Evolutionary conservation across 2,797 vertebrate genomes (phyloP).

Genomic region (Artibeus lituratus): DNA sequence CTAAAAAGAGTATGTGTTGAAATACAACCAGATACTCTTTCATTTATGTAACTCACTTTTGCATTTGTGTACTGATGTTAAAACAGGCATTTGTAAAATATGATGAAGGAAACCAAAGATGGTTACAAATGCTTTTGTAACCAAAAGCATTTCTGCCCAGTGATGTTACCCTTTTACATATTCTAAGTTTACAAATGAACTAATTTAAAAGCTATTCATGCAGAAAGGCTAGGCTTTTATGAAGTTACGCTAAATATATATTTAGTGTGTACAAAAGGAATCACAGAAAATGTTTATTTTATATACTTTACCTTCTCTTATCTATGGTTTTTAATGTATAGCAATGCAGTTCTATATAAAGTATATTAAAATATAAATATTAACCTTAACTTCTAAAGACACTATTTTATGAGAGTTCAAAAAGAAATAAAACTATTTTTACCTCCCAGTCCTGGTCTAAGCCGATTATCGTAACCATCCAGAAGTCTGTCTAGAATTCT

Average conservation of each 20-base stretch:
- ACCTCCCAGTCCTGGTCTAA: slow-evolving; percentile 98
- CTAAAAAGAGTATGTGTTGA: not conserved
- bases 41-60: not conserved
- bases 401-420: slow-evolving; percentile 40
- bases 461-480: slow-evolving; percentile 98
- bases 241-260: not conserved
- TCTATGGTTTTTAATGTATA: not conserved
- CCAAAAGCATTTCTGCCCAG: not conserved
- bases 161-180: not conserved
- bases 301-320: not conserved
- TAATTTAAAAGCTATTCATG: not conserved
- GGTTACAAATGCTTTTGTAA: no score
- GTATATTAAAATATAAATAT: not conserved
- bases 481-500: slow-evolving; percentile 98
- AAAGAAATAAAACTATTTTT: slow-evolving; percentile 76
- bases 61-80: not conserved
- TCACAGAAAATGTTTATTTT: not conserved
- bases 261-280: not conserved
- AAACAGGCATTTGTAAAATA: not conserved
- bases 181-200: not conserved
- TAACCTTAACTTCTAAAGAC: not conserved
- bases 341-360: not conserved
- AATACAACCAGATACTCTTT: not conserved
- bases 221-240: not conserved
- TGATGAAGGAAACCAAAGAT: not conserved